Conservation (phyloP, 2,113 vertebrate genomes). For the Rostratula benghalensis region DNA sequence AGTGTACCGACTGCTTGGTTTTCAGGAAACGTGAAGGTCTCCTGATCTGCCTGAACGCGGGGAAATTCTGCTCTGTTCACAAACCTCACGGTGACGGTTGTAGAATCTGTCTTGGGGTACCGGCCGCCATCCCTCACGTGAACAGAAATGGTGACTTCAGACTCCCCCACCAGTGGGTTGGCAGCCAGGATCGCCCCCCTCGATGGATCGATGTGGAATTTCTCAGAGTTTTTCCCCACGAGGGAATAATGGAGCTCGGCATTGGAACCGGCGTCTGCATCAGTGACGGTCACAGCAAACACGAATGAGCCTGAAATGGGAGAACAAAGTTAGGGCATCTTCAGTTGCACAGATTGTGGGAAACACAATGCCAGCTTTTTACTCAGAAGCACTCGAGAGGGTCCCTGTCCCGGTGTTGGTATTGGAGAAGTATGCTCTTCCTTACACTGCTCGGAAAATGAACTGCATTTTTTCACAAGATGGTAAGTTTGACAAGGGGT, state of each 20-base stretch:
- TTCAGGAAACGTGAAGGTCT: conserved; percentile 88
- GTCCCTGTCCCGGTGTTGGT: too few relatives aligned
- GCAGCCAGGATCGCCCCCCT: conserved; percentile 90
- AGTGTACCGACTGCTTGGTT: conserved; percentile 85
- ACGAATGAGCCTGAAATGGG: conserved; percentile 85
- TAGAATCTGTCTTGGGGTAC: conserved; percentile 87
- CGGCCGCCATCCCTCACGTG: conserved; percentile 86
- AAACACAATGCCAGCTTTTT: neutral
- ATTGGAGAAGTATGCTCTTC: neutral
- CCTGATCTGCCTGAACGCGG: conserved; percentile 82
- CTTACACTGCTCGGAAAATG: neutral
- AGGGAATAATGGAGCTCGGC: conserved; percentile 93
- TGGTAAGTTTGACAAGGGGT: neutral
- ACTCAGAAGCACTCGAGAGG: neutral
- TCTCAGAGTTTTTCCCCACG: conserved; percentile 86
- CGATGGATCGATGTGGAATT: conserved; percentile 90
- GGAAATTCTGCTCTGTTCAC: conserved; percentile 90
- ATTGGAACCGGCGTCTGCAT: conserved; percentile 89
- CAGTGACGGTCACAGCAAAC: conserved; percentile 95
- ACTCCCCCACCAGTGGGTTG: conserved; percentile 78
- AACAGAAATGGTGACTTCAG: conserved; percentile 92
- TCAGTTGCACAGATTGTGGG: neutral
- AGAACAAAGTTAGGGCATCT: neutral
- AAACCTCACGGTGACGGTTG: conserved; percentile 93
- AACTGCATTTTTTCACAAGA: neutral